Evolutionary conservation across 2,113 vertebrate species (phyloP), one percentile per base, ranked within the genome.

Genomic region (Syngnathoides biaculeatus): DNA sequence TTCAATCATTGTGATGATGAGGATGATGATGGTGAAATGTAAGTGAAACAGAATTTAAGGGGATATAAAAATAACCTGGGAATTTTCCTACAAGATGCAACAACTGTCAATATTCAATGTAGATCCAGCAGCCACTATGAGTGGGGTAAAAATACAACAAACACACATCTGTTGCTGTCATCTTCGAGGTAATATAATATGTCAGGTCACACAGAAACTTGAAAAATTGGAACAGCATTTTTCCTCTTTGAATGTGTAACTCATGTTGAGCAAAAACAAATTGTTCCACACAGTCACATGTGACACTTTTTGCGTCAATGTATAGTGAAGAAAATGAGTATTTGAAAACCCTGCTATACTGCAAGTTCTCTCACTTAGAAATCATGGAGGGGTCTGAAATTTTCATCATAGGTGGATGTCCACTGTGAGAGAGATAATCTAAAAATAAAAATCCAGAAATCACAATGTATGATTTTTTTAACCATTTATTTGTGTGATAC

Each of bases 111-210:
- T 39, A 73, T 74, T 65, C n/a, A 69, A 19, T 42, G 17, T 30
- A 42, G 19, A 65, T 71, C 62, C 38, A 63, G 43, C 42, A 50
- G 30, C 56, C 61, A 56, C 15, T 14, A 1, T 15, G 53, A 42
- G 30, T 17, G 64, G 14, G 24, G 10, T 75, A 20, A 71, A 85
- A 80, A 79, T 67, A 65, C 60, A 84, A 74, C 64, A 81, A 70
- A 72, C 57, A 64, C 43, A 64, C 60, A 74, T 73, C 74, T 83
- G 64, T 64, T 67, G 24, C 50, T 62, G 65, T n/a, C 71, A 71
- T 72, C 50, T 45, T 57, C 38, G 22, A 24, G 69, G 65, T 53
- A 47, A 48, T 62, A 68, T 64, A 66, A 39, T 53, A 72, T 38
- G 35, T 45, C 19, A 64, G 59, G 63, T 72, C 55, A 65, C 56